Evolutionary conservation across 2,113 vertebrate genomes (phyloP), one percentile per base, ranked within the genome.

Genomic region (Trochalopteron elliotii): DNA sequence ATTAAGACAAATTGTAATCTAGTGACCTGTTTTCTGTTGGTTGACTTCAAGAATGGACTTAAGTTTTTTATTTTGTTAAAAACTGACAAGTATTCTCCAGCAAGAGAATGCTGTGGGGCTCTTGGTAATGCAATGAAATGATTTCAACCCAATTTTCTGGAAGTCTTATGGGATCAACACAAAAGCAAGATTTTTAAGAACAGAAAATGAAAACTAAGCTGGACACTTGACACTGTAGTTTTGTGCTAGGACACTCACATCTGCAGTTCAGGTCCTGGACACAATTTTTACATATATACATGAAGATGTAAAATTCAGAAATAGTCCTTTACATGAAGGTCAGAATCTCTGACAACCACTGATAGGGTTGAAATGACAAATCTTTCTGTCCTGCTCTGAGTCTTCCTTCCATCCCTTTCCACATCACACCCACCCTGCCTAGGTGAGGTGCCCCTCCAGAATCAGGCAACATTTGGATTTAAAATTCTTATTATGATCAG

Each of bases 171-270:
- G 40, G n/a, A 53, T 20, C 5, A 2, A 30, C 15, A 44, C 0
- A 4, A 13, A 5, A 59, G 16, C 27, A 70, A 42, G 60, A 44
- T 70, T 84, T 70, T 31, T 40, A 64, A 50, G 22, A 80, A 49
- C 4, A 85, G 50, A 72, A 94, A 69, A 83, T 61, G 28, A 86
- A 90, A 86, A 69, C 30, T 39, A n/a, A 82, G 67, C 27, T 44
- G 15, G 19, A 27, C 33, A 28, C 8, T 52, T 1, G 3, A 7
- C 1, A 0, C 1, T 33, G 11, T 39, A 49, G 2, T 25, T n/a
- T 52, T 83, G 15, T 57, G 16, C 27, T 70, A 44, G 14, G 24
- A 49, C 5, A 18, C 5, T 57, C 8, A 31, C 30, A 76, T 56
- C 18, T 35, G 21, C 21, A 79, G 24, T 61, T 68, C 70, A 44